These are phyloP conservation scores for Amiota minor DNA, from an alignment of 2,888 invertebrate species.

Conservation along the genomic window DNA sequence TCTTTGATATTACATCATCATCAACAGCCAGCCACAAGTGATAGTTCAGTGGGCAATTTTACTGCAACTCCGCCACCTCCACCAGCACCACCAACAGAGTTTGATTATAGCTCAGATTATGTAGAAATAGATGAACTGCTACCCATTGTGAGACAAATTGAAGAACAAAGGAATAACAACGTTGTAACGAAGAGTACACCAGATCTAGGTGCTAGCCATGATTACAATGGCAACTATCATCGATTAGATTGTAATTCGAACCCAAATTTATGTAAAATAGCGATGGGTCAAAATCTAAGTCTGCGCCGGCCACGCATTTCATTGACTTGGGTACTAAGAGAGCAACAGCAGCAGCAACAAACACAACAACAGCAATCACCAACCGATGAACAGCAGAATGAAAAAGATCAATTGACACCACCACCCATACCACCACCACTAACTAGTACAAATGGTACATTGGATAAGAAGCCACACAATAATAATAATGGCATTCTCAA, in stretches of 20 bases:
- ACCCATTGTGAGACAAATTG: slow-evolving; percentile 48
- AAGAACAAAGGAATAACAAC: slow-evolving; percentile 24
- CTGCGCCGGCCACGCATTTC: slow-evolving; percentile 79
- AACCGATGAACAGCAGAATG: slow-evolving; percentile 74
- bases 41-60: slow-evolving; percentile 67
- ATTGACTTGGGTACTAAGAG: slow-evolving; percentile 83
- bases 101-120: slow-evolving; percentile 66
- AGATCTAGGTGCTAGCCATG: slow-evolving; percentile 45
- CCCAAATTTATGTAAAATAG: slow-evolving; percentile 58
- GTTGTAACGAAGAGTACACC: slow-evolving; percentile 57
- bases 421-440: slow-evolving; percentile 44
- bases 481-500: slow-evolving; percentile 66
- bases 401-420: slow-evolving; percentile 74
- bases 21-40: slow-evolving; percentile 62
- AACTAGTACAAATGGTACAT: slow-evolving; percentile 27
- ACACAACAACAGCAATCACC: slow-evolving; percentile 48
- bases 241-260: slow-evolving; percentile 49
- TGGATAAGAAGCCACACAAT: slow-evolving; percentile 68
- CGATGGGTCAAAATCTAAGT: slow-evolving; percentile 77
- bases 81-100: slow-evolving; percentile 32
- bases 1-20: slow-evolving; percentile 67
- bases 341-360: slow-evolving; percentile 75
- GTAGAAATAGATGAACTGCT: slow-evolving; percentile 69
- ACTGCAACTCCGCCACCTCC: slow-evolving; percentile 61
- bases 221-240: slow-evolving; percentile 4